Base-by-base conservation (phyloP, 2,888 invertebrate species). In the Leptogaster cylindrica region DNA sequence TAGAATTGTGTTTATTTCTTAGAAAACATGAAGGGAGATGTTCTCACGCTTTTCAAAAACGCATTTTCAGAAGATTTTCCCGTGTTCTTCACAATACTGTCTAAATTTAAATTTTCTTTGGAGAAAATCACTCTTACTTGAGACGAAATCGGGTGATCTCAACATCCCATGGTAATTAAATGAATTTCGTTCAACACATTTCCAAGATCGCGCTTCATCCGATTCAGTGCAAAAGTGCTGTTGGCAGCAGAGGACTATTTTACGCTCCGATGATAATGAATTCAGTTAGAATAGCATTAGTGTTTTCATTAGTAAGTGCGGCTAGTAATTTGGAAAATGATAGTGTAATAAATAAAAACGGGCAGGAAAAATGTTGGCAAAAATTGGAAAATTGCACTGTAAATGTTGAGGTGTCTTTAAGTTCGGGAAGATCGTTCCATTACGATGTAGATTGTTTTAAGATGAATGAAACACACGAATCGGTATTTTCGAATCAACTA, bases 61-160 rank as follows among this genome's bases (percentile, higher is more conserved):
- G 39, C 39, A 31, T 16, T 12, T 36, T 20, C 33, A 36, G 20
- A 36, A 18, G 39, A 3, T 55, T 55, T 23, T 55, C 36, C 33
- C 55, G 36, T 55, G 55, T 55, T 55, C 39, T 36, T 23, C 14
- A 25, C 12, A 23, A 55, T 7, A 55, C 39, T 23, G 12, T 55
- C 55, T 55, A 55, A 55, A 36, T 55, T 36, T 55, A 55, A 20
- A 25, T 36, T 52, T 31, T 14, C 14, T 52, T 33, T 52, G 52
- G 52, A 55, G 36, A 36, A 55, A 55, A 36, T 36, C 12, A 12
- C 55, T 55, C 39, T n/a, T n/a, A n/a, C n/a, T n/a, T 23, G 14
- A 33, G 8, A 6, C 25, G 55, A 55, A 39, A 18, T 6, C 16
- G 25, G 18, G 23, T 36, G 8, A 16, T 20, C 5, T 55, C 14